These are phyloP conservation scores for Tetraneura akinire DNA, from an alignment of 1,140 invertebrate species.

Conservation along the genomic window DNA sequence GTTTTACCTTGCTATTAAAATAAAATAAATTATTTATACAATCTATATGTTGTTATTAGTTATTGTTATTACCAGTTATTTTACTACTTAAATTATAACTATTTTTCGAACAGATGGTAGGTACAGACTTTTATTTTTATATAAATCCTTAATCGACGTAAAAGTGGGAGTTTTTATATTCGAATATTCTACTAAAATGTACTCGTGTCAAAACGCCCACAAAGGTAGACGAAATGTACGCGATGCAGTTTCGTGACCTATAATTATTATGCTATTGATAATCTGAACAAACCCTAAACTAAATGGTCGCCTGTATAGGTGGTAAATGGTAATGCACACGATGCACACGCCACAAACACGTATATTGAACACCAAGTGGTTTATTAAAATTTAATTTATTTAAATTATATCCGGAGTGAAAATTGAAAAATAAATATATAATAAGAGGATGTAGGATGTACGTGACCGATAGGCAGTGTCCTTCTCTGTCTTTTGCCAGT, in stretches of 20 bases:
- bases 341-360: background rate
- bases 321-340: no score
- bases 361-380: background rate
- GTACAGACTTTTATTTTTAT: constrained; percentile 17
- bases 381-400: constrained; percentile 42
- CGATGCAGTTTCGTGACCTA: constrained; percentile 21
- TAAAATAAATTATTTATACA: background rate
- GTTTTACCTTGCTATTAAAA: background rate
- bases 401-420: constrained; percentile 41
- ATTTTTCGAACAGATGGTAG: constrained; percentile 32
- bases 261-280: constrained; percentile 37
- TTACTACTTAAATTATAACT: background rate
- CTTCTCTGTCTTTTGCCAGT: constrained; percentile 17
- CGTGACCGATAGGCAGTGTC: constrained; percentile 20
- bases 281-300: background rate
- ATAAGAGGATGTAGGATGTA: constrained; percentile 43
- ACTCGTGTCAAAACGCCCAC: constrained; percentile 46
- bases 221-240: constrained; percentile 11
- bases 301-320: no score
- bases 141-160: background rate
- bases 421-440: constrained; percentile 32
- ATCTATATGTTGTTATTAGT: background rate
- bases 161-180: constrained; percentile 42
- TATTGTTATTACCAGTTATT: background rate
- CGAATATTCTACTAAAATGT: constrained; percentile 20